Base-by-base conservation (phyloP, 2,797 vertebrate species). In the Ctenochaetus hawaiiensis region DNA sequence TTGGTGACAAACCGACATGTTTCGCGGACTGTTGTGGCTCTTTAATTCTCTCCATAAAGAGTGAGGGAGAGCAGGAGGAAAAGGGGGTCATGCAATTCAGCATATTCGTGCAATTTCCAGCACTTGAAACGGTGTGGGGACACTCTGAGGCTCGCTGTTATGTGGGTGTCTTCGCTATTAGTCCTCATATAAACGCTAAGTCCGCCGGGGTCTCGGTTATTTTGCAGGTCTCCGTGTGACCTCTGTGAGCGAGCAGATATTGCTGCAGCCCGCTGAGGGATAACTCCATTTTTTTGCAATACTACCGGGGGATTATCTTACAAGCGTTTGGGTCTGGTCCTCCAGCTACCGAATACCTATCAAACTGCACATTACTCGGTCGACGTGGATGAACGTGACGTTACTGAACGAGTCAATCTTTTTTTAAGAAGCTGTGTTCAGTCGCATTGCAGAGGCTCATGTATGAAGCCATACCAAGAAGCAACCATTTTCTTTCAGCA, bases 391-490 rank as follows among this genome's bases (percentile, higher is more conserved):
- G 62, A 75, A 23, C 73, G 18, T 62, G 7, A 17, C 39, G 75
- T 82, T 75, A 57, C 45, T 41, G 62, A 48, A 63, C 18, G 80
- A 62, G 71, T 53, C 68, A 10, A 14, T 66, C 22, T 30, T 44
- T 69, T 82, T 63, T 18, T 34, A 78, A 67, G 65, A 82, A 78
- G 68, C 77, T 70, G 80, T 82, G 78, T 90, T 78, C 88, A 95
- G 95, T 93, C 94, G 94, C 95, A 95, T 95, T 95, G 95, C 95
- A 92, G 93, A 91, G 94, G 93, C 87, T 92, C 89, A 90, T 90
- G 90, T 87, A 89, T 89, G 88, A 90, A 91, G 87, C 87, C 86
- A 84, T 78, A 82, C 47, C 74, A 84, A 88, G 70, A 85, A 93
- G 90, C 88, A 74, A 95, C 94, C 94, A 94, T 95, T 95, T 95